Evolutionary conservation across 2,797 vertebrate genomes (phyloP).

Genomic region (Rhinoraja longicauda): DNA sequence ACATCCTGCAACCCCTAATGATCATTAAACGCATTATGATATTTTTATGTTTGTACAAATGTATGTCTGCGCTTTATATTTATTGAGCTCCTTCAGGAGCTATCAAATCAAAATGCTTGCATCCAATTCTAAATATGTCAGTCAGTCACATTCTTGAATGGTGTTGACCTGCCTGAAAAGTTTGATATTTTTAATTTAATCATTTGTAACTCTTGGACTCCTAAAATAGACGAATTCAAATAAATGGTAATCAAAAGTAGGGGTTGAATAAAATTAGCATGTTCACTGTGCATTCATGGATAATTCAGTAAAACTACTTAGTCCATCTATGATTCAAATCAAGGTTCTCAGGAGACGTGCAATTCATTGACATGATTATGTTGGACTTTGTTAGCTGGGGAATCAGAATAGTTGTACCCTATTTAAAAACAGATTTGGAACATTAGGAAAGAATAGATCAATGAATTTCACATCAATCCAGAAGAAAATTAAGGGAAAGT

Average conservation of each 20-base stretch:
- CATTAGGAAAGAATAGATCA: background rate
- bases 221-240: background rate
- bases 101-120: too few relatives aligned
- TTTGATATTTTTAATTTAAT: background rate
- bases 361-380: background rate
- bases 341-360: background rate
- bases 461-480: background rate
- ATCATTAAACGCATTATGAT: too few relatives aligned
- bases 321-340: background rate
- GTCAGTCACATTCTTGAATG: background rate
- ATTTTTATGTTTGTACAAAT: too few relatives aligned
- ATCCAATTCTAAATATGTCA: background rate
- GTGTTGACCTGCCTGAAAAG: background rate
- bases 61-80: too few relatives aligned
- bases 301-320: background rate
- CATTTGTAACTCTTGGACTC: background rate
- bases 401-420: background rate
- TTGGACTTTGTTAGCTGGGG: background rate
- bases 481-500: background rate
- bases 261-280: background rate
- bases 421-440: background rate
- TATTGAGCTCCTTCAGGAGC: too few relatives aligned
- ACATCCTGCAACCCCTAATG: too few relatives aligned
- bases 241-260: background rate
- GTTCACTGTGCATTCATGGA: too few relatives aligned